Conservation (phyloP, 2,888 invertebrate genomes). For the Cybosia mesomella region DNA sequence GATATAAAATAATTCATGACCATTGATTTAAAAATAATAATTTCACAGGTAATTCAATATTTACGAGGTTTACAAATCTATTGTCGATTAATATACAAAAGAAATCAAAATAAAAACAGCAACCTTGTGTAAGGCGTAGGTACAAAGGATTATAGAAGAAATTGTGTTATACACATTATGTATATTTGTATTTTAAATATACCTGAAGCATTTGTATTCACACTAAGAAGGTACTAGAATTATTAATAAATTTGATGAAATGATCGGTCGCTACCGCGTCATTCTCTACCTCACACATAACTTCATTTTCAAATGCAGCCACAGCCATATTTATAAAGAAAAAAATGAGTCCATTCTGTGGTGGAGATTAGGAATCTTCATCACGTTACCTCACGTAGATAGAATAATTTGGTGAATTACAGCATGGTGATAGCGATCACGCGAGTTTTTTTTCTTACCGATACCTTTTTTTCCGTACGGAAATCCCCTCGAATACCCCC, state of each 20-base stretch:
- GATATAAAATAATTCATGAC: neutral
- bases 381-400: neutral
- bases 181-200: neutral
- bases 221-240: neutral
- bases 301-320: neutral
- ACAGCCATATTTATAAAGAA: neutral
- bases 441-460: no score
- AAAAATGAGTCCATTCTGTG: neutral
- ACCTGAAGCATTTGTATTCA: neutral
- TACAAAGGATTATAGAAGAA: neutral
- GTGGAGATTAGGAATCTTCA: neutral
- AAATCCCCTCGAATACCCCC: no score
- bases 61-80: neutral
- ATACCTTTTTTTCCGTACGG: no score
- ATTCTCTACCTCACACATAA: neutral
- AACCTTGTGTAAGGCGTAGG: neutral
- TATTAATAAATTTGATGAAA: slow-evolving; percentile 1
- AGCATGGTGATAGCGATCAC: neutral
- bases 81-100: neutral
- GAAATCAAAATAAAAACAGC: slow-evolving; percentile 1
- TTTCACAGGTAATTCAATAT: neutral
- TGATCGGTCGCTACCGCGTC: neutral
- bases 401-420: neutral
- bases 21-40: neutral
- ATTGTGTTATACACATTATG: neutral